A percentile compares a stretch with the other conserved stretches of the same genome.
Evolutionary conservation across 92 coral and sea anemone species (phyloP).

Genomic region (Plumapathes pennacea): DNA sequence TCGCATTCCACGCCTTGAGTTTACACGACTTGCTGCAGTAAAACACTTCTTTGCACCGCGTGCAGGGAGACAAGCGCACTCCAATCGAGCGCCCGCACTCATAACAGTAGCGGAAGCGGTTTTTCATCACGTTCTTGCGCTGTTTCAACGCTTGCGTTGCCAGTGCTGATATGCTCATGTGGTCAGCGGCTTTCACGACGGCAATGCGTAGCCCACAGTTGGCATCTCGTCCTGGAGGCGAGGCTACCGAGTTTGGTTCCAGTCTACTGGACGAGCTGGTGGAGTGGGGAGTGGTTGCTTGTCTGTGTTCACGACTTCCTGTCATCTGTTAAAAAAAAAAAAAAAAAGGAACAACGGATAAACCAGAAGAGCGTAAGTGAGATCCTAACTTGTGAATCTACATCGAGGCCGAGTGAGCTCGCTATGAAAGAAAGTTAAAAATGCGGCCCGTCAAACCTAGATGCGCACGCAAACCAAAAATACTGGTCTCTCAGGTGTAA

Average conservation of each 20-base stretch:
- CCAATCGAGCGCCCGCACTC: conserved; percentile 99
- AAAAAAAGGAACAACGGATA: too few species aligned
- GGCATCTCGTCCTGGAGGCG: conserved; percentile 81
- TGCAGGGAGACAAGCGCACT: conserved; percentile 94
- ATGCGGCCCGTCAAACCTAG: too few species aligned
- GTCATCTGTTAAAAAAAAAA: too few species aligned
- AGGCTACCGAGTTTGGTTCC: conserved; percentile 4
- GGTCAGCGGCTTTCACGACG: conserved; percentile 86
- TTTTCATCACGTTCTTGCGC: conserved; percentile 90
- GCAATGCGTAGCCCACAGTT: conserved; percentile 96
- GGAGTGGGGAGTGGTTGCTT: conserved; percentile 18
- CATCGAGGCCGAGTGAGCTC: too few species aligned
- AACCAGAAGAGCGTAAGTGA: too few species aligned
- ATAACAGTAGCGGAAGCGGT: conserved; percentile 98
- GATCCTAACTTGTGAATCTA: too few species aligned
- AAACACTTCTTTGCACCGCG: conserved; percentile 94
- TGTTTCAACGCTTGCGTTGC: conserved; percentile 88
- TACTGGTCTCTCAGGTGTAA: too few species aligned
- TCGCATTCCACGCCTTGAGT: conserved; percentile 92
- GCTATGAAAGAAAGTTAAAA: too few species aligned
- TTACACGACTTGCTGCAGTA: conserved; percentile 97
- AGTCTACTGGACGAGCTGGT: conserved; percentile 5
- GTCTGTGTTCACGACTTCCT: too few species aligned
- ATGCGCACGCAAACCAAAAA: too few species aligned
- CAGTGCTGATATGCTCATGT: conserved; percentile 90